Evolutionary conservation across 2,888 invertebrate species (phyloP).

Genomic region (Lepeophtheirus nordmannii): DNA sequence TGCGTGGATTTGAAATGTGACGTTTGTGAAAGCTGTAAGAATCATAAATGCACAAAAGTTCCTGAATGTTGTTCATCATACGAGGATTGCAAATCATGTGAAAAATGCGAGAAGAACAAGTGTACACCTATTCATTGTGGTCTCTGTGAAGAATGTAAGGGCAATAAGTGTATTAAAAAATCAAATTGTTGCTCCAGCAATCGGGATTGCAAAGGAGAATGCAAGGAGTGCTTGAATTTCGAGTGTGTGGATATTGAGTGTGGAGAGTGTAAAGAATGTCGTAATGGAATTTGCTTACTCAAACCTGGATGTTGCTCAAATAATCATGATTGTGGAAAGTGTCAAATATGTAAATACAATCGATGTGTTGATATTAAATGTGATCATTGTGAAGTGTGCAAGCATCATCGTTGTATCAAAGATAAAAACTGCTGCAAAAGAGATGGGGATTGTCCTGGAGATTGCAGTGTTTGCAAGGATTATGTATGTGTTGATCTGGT

Average conservation of each 20-base stretch:
- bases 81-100: not conserved
- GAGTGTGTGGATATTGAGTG: not conserved
- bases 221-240: not conserved
- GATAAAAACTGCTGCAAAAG: not conserved
- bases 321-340: not conserved
- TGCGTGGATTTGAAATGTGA: not conserved
- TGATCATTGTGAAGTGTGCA: not conserved
- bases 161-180: not conserved
- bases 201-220: constrained; percentile 4
- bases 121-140: not conserved
- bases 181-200: not conserved
- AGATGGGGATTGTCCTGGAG: not conserved
- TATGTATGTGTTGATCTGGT: not conserved
- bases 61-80: not conserved
- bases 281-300: not conserved
- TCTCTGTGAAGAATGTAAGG: not conserved
- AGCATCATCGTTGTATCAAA: not conserved
- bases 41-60: not conserved
- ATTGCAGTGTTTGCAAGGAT: not conserved
- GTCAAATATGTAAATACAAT: not conserved
- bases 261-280: not conserved
- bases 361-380: not conserved
- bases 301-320: not conserved
- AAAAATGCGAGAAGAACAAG: not conserved
- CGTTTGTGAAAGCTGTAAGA: not conserved